Evolutionary conservation across 2,888 invertebrate genomes (phyloP).

Genomic region (Leptopilina syphax): DNA sequence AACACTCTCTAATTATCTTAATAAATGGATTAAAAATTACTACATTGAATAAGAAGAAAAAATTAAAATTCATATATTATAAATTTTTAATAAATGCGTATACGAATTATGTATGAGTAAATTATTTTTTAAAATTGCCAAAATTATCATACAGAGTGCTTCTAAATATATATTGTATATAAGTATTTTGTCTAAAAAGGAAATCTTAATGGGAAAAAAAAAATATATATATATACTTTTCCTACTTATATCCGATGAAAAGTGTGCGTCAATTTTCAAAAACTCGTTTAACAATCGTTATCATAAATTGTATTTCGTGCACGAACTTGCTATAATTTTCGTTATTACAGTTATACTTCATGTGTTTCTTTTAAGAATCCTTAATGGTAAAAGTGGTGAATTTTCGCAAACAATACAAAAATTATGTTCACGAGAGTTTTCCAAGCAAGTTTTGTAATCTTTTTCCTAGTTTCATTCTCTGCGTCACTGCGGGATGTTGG

Average conservation of each 20-base stretch:
- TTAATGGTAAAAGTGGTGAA: conserved; percentile 60
- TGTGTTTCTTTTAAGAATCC: conserved; percentile 62
- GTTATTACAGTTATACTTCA: conserved; percentile 65
- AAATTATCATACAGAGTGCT: background rate
- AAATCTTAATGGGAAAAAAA: background rate
- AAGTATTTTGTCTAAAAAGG: background rate
- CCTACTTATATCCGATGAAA: conserved; percentile 1
- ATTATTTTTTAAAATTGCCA: background rate
- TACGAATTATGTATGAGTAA: background rate
- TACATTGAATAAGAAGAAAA: background rate
- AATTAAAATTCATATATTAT: conserved; percentile 12
- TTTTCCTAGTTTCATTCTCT: conserved; percentile 61
- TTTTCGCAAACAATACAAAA: conserved; percentile 72
- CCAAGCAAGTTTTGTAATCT: conserved; percentile 71
- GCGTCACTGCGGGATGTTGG: conserved; percentile 54
- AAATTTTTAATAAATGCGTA: background rate
- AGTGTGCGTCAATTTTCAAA: conserved; percentile 13
- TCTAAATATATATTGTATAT: background rate
- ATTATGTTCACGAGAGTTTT: conserved; percentile 74
- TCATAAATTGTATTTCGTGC: conserved; percentile 56
- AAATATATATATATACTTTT: background rate
- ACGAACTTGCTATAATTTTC: conserved; percentile 63
- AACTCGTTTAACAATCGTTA: conserved; percentile 19
- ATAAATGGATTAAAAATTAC: conserved; percentile 10
- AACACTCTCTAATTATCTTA: conserved; percentile 13